phyloP scores from a whole-genome alignment of 2,797 vertebrate species.

The Hypotaenidia okinawae region DNA sequence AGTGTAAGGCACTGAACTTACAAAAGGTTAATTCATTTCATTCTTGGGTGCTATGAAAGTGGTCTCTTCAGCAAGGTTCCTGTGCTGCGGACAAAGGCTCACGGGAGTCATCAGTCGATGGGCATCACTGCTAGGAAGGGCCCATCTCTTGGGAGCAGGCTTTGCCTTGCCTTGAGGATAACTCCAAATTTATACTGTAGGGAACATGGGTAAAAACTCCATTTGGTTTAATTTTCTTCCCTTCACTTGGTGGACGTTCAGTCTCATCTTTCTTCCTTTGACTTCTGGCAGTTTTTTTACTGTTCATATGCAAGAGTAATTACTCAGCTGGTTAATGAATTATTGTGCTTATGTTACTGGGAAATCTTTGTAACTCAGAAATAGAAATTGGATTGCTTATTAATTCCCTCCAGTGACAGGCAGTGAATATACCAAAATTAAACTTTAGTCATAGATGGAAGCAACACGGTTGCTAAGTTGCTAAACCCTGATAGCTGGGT shows the following conservation, averaged over 20 bases:
- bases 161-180: neutral
- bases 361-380: neutral
- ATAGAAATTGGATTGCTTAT: neutral
- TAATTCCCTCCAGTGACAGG: neutral
- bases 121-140: neutral
- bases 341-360: neutral
- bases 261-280: neutral
- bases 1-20: neutral
- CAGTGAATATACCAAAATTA: neutral
- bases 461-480: neutral
- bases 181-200: neutral
- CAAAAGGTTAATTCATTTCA: accelerated
- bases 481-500: neutral
- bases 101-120: too few relatives aligned
- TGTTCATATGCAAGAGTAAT: neutral
- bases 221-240: neutral
- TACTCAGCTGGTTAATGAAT: neutral
- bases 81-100: neutral
- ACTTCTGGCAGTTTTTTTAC: neutral
- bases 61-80: neutral
- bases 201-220: neutral
- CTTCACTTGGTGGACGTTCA: accelerated
- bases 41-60: neutral
- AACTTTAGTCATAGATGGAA: neutral
- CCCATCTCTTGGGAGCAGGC: neutral